Evolutionary conservation across 2,888 invertebrate genomes (phyloP).

Genomic region (Panopea generosa): DNA sequence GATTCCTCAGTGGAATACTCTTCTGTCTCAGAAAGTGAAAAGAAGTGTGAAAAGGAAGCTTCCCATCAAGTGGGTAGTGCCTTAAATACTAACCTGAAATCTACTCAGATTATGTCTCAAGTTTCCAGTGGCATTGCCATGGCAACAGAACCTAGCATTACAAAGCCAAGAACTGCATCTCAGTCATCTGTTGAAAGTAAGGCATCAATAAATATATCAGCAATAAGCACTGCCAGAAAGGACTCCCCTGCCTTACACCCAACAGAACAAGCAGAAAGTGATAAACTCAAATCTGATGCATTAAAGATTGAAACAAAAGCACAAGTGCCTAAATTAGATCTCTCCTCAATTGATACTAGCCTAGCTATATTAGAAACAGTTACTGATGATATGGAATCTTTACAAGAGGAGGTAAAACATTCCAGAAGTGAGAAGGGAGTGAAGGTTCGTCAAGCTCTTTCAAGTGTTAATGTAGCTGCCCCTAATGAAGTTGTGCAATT

Average conservation of each 20-base stretch:
- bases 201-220: conserved; percentile 27
- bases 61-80: conserved; percentile 1
- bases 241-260: conserved; percentile 10
- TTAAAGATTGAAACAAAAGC: conserved; percentile 6
- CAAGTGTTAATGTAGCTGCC: conserved; percentile 56
- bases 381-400: conserved; percentile 53
- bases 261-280: conserved; percentile 5
- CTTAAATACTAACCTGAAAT: conserved; percentile 5
- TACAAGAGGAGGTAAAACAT: neutral
- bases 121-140: neutral
- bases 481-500: conserved; percentile 65
- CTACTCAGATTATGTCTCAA: neutral
- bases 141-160: neutral
- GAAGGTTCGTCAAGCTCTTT: conserved; percentile 36
- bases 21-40: conserved; percentile 49
- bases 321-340: conserved; percentile 52
- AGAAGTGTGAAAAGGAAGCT: conserved; percentile 32
- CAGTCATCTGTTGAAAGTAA: conserved; percentile 57
- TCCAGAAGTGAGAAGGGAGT: conserved; percentile 12
- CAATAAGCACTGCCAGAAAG: conserved; percentile 9
- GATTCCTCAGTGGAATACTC: conserved; percentile 50
- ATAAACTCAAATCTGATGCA: conserved; percentile 17
- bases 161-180: conserved; percentile 20
- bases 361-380: conserved; percentile 61
- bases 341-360: conserved; percentile 68